These are phyloP conservation scores for Blennius ocellaris DNA, from an alignment of 2,113 vertebrate genomes.

Conservation along the genomic window DNA sequence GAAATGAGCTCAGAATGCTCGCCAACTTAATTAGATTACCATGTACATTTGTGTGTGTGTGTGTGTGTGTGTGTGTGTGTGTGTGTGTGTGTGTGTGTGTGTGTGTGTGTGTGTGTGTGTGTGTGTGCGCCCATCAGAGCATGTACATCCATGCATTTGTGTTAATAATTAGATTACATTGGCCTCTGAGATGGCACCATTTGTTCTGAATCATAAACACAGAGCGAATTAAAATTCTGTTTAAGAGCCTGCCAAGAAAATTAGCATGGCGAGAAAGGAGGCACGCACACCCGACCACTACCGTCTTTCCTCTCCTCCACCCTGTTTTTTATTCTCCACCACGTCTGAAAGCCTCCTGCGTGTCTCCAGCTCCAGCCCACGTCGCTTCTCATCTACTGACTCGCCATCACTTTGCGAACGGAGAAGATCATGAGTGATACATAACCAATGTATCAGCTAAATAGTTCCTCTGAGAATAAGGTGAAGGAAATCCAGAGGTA, in stretches of 20 bases:
- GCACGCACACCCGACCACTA: constrained; percentile 19
- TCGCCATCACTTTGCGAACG: neutral
- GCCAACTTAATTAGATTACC: constrained; percentile 69
- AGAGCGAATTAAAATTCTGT: constrained; percentile 72
- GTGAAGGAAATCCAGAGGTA: too few relatives aligned
- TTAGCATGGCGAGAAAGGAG: constrained; percentile 56
- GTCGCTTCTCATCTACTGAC: constrained; percentile 11
- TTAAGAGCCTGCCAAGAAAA: constrained; percentile 68
- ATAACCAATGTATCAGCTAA: neutral
- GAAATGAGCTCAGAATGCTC: constrained; percentile 46
- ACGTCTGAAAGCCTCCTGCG: constrained; percentile 26
- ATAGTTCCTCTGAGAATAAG: neutral
- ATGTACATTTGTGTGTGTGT: constrained; percentile 39
- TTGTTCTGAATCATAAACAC: constrained; percentile 72
- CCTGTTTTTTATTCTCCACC: constrained; percentile 33
- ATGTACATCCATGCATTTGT: constrained; percentile 57
- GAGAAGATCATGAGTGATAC: neutral
- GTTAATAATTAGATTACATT: constrained; percentile 75
- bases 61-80: constrained; percentile 40
- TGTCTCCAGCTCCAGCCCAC: constrained; percentile 5
- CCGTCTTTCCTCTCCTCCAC: constrained; percentile 18
- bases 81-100: constrained; percentile 40
- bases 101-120: too few relatives aligned
- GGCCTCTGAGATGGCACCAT: constrained; percentile 69
- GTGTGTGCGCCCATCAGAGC: constrained; percentile 50